phyloP scores from a whole-genome alignment of 2,888 invertebrate species.

The Liposcelis brunnea region DNA sequence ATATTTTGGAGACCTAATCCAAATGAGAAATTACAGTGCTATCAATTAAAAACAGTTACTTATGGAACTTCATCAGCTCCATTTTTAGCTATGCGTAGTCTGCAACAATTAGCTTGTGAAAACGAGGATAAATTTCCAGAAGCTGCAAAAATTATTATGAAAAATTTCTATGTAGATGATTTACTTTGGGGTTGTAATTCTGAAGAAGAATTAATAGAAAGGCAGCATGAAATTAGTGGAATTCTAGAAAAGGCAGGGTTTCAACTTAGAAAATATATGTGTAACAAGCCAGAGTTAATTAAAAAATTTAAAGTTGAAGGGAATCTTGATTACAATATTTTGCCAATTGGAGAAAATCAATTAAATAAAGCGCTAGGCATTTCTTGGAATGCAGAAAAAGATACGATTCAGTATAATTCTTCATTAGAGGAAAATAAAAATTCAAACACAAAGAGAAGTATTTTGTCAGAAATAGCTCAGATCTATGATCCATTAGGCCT shows the following conservation, averaged over 20 bases:
- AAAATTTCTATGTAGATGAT: constrained; percentile 22
- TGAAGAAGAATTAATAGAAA: constrained; percentile 3
- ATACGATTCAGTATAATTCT: constrained; percentile 13
- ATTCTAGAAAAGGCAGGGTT: constrained; percentile 14
- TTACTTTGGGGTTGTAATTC: constrained; percentile 12
- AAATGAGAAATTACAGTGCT: constrained; percentile 19
- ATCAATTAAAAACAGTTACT: constrained; percentile 20
- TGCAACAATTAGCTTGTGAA: constrained; percentile 17
- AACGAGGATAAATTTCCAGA: constrained; percentile 15
- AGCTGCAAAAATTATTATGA: constrained; percentile 13
- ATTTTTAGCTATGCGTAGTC: constrained; percentile 18
- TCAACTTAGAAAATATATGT: constrained; percentile 17
- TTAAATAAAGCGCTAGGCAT: constrained; percentile 11
- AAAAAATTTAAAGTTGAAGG: neutral
- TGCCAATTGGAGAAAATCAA: neutral
- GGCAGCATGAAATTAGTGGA: constrained; percentile 13
- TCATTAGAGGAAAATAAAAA: neutral
- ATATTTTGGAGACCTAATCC: constrained; percentile 22
- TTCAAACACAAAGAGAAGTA: constrained; percentile 13
- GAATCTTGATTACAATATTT: neutral
- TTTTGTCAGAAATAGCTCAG: constrained; percentile 16
- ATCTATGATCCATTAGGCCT: constrained; percentile 18
- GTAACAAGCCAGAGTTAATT: constrained; percentile 13
- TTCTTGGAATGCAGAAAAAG: constrained; percentile 13
- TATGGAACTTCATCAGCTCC: constrained; percentile 15